Evolutionary conservation across 1,140 invertebrate genomes (phyloP).

Genomic region (Cylas formicarius): DNA sequence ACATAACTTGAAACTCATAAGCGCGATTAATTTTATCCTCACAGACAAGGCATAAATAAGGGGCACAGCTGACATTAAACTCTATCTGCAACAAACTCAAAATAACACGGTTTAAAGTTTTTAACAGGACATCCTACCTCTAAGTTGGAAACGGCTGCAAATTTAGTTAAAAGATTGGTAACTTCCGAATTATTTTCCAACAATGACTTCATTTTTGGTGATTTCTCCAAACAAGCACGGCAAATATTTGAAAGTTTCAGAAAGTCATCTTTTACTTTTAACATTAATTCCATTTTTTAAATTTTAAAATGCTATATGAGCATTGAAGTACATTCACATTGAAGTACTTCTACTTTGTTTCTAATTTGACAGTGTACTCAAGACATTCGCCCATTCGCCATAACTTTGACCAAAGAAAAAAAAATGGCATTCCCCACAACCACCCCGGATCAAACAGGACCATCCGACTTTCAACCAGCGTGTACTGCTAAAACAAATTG

Average conservation of each 20-base stretch:
- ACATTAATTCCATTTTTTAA: too few relatives aligned
- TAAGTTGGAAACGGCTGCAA: constrained; percentile 4
- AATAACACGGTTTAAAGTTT: neutral
- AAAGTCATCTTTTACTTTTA: too few relatives aligned
- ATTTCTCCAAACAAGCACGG: constrained; percentile 1
- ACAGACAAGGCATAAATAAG: constrained; percentile 8
- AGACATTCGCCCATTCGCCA: too few relatives aligned
- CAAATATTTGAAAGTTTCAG: constrained; percentile 3
- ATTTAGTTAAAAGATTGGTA: constrained; percentile 1
- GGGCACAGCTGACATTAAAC: neutral
- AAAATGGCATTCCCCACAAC: too few relatives aligned
- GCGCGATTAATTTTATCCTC: neutral
- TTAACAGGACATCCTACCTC: constrained; percentile 8
- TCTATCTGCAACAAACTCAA: neutral
- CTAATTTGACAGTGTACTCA: too few relatives aligned
- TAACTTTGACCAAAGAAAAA: too few relatives aligned
- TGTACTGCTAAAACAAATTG: too few relatives aligned
- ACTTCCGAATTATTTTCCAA: neutral
- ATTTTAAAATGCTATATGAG: too few relatives aligned
- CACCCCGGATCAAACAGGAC: too few relatives aligned
- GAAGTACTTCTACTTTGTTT: too few relatives aligned
- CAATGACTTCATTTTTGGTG: neutral
- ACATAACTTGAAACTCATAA: constrained; percentile 7
- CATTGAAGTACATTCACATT: too few relatives aligned
- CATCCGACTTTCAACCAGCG: too few relatives aligned